A percentile compares a stretch with the other conserved stretches of the same genome.
Evolutionary conservation across 2,797 vertebrate species (phyloP).

Genomic region (Danio tinwini): DNA sequence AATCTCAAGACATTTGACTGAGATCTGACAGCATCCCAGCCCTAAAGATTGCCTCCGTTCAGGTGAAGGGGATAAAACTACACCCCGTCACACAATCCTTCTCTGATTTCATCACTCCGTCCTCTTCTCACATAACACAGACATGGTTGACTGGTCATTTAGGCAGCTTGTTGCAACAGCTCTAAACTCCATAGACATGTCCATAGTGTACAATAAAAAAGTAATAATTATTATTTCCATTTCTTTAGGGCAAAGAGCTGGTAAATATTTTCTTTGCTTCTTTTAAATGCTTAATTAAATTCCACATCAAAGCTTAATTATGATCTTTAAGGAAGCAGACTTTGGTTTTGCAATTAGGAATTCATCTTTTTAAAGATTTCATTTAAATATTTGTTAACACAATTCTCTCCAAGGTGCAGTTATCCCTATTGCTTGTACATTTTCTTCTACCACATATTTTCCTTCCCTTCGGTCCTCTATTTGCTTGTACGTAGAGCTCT

Average conservation of each 20-base stretch:
- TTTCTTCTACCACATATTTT: no score
- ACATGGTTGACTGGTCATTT: slow-evolving; percentile 56
- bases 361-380: no score
- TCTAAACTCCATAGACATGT: slow-evolving; percentile 10
- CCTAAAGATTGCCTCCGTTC: not conserved
- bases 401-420: no score
- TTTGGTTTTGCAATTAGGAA: no score
- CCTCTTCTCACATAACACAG: slow-evolving; percentile 32
- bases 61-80: slow-evolving; percentile 1
- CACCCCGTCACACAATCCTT: slow-evolving; percentile 56
- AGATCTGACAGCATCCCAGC: not conserved
- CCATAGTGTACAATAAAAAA: no score
- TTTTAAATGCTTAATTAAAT: not conserved
- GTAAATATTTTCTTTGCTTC: not conserved
- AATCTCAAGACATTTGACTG: slow-evolving; percentile 7
- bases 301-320: not conserved
- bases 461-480: no score
- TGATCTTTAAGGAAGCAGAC: not conserved
- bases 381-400: no score
- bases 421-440: no score
- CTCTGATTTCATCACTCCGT: not conserved
- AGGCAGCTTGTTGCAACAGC: slow-evolving; percentile 46
- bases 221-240: no score
- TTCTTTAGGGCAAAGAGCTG: not conserved
- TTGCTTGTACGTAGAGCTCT: no score